Base-by-base conservation (phyloP, 1,140 invertebrate species). In the Trichonephila clavata region DNA sequence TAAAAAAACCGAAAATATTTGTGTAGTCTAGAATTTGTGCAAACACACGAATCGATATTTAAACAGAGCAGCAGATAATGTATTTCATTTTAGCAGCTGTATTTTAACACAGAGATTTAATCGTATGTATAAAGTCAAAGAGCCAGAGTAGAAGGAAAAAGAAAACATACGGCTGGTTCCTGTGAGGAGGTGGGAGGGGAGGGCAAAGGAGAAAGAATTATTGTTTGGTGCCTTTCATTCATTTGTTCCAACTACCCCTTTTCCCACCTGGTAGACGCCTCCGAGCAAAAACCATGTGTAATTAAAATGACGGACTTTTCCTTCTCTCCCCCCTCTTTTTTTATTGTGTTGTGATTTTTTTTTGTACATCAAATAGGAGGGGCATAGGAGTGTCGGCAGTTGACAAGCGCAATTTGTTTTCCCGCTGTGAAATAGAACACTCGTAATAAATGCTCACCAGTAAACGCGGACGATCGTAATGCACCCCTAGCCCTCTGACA, bases 401-500 rank as follows among this genome's bases (percentile, higher is more conserved):
- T 89, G 87, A 89, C 87, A 89, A 89, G 87, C 87, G 21, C 87
- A 77, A 89, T 89, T 89, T 89, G 87, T 89, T 89, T 89, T 89
- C 87, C 68, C 50, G n/a, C 63, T 50, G 87, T 24, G 87, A 89
- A 89, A 77, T 77, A 39, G 87, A 89, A 68, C 43, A 89, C 87
- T 89, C 87, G 57, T 89, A 71, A 89, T 68, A 89, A 89, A 89
- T 89, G 68, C 87, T 89, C 14, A 16, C 21, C 18, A 21, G 20
- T 8, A 68, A 88, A 68, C 60, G 68, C 86, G 32, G 86, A 84
- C 83, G 83, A 84, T 84, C 43, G 86, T 32, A 63, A 63, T 87
- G 39, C 86, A 50, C 59, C 84, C n/a, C 84, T 71, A 21, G 43
- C 61, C 59, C 87, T 59, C 68, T 27, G 87, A 89, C 87, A 89